Percentiles rank a stretch among this genome's conserved stretches.
Conservation (phyloP, 2,113 vertebrate genomes). For the Eptatretus burgeri region DNA sequence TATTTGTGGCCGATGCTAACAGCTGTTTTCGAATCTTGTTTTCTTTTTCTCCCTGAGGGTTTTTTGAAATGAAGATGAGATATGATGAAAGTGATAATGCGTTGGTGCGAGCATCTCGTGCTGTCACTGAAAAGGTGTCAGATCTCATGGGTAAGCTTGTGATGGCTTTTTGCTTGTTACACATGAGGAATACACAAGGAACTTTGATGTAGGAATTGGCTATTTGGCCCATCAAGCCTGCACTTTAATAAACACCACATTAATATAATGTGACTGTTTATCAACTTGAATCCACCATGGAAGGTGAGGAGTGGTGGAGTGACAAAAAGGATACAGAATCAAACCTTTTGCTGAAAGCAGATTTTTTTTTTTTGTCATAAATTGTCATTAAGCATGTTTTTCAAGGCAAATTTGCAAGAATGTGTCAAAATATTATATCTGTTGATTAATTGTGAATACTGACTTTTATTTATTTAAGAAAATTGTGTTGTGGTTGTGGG, state of each 20-base stretch:
- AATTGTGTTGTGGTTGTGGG: too few relatives aligned
- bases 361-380: too few relatives aligned
- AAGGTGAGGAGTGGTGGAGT: not conserved
- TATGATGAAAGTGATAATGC: conserved; percentile 77
- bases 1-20: too few relatives aligned
- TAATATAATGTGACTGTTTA: too few relatives aligned
- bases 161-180: rapidly evolving
- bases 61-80: conserved; percentile 97
- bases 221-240: not conserved
- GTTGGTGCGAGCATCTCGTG: conserved; percentile 48
- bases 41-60: conserved; percentile 21
- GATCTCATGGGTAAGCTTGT: conserved; percentile 35
- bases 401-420: too few relatives aligned
- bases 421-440: too few relatives aligned
- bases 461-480: too few relatives aligned
- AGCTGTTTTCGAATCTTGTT: too few relatives aligned
- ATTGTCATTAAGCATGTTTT: too few relatives aligned
- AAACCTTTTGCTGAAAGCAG: not conserved
- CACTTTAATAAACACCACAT: not conserved
- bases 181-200: too few relatives aligned
- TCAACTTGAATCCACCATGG: not conserved
- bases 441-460: too few relatives aligned
- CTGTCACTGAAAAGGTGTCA: conserved; percentile 58
- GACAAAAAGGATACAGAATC: not conserved
- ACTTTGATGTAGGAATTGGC: too few relatives aligned